Evolutionary conservation across 2,797 vertebrate species (phyloP), one percentile per base, ranked within the genome.

Genomic region (Fistularia commersonii): DNA sequence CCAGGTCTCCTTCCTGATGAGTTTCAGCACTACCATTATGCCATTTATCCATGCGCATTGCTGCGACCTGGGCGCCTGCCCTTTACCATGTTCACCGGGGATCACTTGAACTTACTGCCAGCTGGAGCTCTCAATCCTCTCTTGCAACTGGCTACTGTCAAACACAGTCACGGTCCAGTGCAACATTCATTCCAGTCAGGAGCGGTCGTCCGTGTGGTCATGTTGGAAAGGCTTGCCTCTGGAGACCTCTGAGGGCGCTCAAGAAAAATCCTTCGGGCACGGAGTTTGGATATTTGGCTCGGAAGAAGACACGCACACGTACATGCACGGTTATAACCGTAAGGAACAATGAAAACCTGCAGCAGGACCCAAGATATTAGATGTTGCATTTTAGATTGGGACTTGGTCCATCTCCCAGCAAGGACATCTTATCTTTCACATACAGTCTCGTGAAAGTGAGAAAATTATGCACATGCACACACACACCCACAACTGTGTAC

Each of bases 71-170:
- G 72, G 35, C 11, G 6, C 9, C 41, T 52, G 42, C 45, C 52
- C 52, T 63, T 45, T 48, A 7, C 43, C 52, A 11, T 11, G 0
- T 35, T 32, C 48, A 38, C 51, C 32, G 11, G 64, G 57, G 54
- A 68, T 57, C 46, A 48, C 35, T 58, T 54, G 9, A 50, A 45
- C 51, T 41, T 51, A 49, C 53, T 11, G 12, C 58, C 66, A 54
- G 67, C 39, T 40, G 47, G 47, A 54, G 58, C 33, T 43, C 31
- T 52, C 40, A 32, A 10, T 38, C 13, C 11, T 38, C 54, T 53
- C 35, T 48, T 54, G 41, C 40, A 64, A 43, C 34, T 5, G 3
- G 12, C 51, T 54, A 41, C 52, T 32, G 72, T 68, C 39, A 55
- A 35, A 46, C 57, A 35, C n/a, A 43, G 15, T 15, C 36, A 6